phyloP scores from a whole-genome alignment of 2,797 vertebrate species.

The Xyrichtys novacula region DNA sequence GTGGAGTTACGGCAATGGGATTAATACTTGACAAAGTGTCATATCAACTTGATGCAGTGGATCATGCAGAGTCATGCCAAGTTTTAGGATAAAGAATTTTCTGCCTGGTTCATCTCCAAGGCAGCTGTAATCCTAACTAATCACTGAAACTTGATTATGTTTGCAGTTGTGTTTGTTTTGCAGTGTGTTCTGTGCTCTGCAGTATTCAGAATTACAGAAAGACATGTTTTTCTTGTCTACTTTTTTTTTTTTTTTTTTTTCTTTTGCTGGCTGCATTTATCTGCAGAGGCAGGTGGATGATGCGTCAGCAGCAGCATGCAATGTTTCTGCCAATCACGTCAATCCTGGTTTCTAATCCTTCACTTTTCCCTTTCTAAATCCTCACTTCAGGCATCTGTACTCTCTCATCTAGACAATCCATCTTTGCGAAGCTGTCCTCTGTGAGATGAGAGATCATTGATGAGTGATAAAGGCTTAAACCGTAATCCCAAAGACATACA shows the following conservation, averaged over 20 bases:
- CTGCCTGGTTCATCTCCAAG: constrained; percentile 35
- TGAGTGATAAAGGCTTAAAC: constrained; percentile 67
- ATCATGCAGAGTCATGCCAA: constrained; percentile 4
- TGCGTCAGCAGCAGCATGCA: constrained; percentile 39
- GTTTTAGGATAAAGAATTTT: constrained; percentile 37
- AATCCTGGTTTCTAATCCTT: constrained; percentile 65
- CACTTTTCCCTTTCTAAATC: constrained; percentile 66
- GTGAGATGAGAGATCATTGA: constrained; percentile 59
- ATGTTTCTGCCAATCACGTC: constrained; percentile 59
- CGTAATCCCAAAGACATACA: constrained; percentile 65
- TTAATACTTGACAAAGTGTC: constrained; percentile 21
- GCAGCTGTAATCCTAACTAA: constrained; percentile 60
- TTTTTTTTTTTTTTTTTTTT: constrained; percentile 2
- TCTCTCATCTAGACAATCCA: constrained; percentile 63
- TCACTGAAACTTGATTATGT: constrained; percentile 57
- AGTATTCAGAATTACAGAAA: not conserved
- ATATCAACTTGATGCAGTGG: constrained; percentile 24
- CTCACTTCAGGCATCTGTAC: constrained; percentile 58
- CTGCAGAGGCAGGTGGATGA: constrained; percentile 56
- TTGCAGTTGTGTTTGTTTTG: constrained; percentile 48
- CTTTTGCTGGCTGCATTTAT: constrained; percentile 43
- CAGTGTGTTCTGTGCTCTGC: constrained; percentile 19
- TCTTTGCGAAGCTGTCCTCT: constrained; percentile 56
- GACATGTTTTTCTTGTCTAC: constrained; percentile 13
- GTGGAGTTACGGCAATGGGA: constrained; percentile 21